phyloP scores from a whole-genome alignment of 2,113 vertebrate genomes.

The Spilogale gracilis region DNA sequence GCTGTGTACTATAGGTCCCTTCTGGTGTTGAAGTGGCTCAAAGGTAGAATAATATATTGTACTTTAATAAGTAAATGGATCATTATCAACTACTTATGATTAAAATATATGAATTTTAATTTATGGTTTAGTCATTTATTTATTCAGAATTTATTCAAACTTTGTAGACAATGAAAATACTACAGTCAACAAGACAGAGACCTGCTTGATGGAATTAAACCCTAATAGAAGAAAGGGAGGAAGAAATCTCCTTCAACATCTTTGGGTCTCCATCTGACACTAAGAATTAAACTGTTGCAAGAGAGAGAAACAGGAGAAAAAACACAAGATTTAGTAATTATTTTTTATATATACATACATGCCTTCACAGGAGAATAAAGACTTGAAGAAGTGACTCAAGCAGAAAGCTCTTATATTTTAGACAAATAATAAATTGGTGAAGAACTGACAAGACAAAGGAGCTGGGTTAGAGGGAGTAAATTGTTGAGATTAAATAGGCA shows the following conservation, averaged over 20 bases:
- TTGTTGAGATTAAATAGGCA: background rate
- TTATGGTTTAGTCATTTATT: background rate
- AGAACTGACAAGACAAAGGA: background rate
- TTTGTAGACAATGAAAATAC: background rate
- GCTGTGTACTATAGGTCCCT: background rate
- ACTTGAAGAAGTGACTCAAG: background rate
- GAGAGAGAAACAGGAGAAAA: background rate
- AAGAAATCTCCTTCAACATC: background rate
- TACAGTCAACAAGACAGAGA: background rate
- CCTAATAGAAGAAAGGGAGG: background rate
- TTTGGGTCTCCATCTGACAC: background rate
- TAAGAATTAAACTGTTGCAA: background rate
- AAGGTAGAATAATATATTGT: background rate
- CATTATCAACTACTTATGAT: background rate
- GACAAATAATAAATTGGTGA: background rate
- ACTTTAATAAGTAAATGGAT: background rate
- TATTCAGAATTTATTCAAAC: conserved; percentile 16
- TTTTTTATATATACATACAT: background rate
- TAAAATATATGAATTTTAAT: background rate
- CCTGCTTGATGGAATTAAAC: background rate
- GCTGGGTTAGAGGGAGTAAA: background rate
- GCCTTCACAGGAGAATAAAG: background rate
- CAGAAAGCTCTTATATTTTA: background rate
- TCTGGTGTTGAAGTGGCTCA: background rate
- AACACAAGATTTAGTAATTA: background rate